A percentile compares a stretch with the other conserved stretches of the same genome.
phyloP scores from a whole-genome alignment of 2,888 invertebrate genomes.

The Eledone cirrhosa region DNA sequence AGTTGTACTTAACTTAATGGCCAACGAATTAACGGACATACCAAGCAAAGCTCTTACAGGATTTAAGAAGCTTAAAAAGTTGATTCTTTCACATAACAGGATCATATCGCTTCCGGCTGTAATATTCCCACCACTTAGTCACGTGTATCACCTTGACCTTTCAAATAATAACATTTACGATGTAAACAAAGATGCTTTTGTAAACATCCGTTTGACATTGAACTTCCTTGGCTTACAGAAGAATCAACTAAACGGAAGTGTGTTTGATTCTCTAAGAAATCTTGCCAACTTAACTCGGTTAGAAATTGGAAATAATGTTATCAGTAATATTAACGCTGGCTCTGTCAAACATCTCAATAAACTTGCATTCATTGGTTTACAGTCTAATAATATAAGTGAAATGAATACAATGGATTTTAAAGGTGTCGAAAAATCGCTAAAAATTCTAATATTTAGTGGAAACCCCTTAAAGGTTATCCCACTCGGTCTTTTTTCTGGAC shows the following conservation, averaged over 20 bases:
- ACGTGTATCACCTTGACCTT: conserved; percentile 35
- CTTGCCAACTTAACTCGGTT: conserved; percentile 35
- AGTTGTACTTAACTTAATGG: conserved; percentile 32
- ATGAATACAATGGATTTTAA: conserved; percentile 30
- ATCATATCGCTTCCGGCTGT: conserved; percentile 30
- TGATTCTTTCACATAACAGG: conserved; percentile 35
- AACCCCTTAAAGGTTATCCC: conserved; percentile 33
- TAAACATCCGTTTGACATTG: conserved; percentile 33
- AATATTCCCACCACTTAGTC: conserved; percentile 32
- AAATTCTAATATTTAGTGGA: conserved; percentile 33
- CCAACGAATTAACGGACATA: conserved; percentile 31
- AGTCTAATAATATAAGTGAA: conserved; percentile 33
- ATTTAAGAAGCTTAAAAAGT: conserved; percentile 32
- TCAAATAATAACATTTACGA: conserved; percentile 31
- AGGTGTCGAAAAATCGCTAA: conserved; percentile 35
- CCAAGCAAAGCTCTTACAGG: conserved; percentile 32
- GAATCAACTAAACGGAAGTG: conserved; percentile 32
- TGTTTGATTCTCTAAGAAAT: conserved; percentile 29
- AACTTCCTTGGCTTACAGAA: conserved; percentile 33
- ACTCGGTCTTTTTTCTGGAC: conserved; percentile 30
- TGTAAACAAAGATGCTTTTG: conserved; percentile 34
- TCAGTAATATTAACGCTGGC: conserved; percentile 26
- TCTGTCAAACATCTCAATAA: conserved; percentile 21
- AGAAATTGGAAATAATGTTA: conserved; percentile 34
- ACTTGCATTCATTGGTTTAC: conserved; percentile 32